Percentiles rank a stretch among this genome's conserved stretches.
phyloP scores from a whole-genome alignment of 2,113 vertebrate genomes.

The Ptychochromis oligacanthus region DNA sequence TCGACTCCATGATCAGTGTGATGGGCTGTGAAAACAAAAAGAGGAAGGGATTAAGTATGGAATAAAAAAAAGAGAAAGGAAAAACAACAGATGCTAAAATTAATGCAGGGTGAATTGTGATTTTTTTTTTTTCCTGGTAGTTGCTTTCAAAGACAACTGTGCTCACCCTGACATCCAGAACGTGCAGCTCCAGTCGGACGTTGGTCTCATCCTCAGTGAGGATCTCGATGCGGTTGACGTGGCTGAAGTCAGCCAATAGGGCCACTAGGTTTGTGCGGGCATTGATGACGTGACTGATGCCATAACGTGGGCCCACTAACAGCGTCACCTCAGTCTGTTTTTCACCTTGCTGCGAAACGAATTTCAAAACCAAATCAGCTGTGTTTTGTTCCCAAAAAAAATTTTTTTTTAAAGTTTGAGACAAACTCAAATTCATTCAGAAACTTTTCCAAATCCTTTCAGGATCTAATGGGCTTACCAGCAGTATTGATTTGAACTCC shows the following conservation, averaged over 20 bases:
- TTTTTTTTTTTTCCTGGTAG: neutral
- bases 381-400: neutral
- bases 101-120: neutral
- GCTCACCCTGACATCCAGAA: slow-evolving; percentile 92
- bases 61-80: neutral
- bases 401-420: neutral
- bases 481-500: slow-evolving; percentile 91
- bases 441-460: neutral
- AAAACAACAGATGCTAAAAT: neutral
- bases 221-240: slow-evolving; percentile 97
- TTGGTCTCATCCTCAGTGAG: slow-evolving; percentile 91
- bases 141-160: neutral
- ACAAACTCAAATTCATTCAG: neutral
- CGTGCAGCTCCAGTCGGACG: slow-evolving; percentile 93
- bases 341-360: slow-evolving; percentile 86
- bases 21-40: slow-evolving; percentile 84
- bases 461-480: slow-evolving; percentile 81
- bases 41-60: neutral
- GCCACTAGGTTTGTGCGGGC: slow-evolving; percentile 95
- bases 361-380: neutral
- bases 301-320: slow-evolving; percentile 92
- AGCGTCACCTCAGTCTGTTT: slow-evolving; percentile 93
- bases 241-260: slow-evolving; percentile 96
- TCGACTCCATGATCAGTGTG: slow-evolving; percentile 95
- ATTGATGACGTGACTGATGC: slow-evolving; percentile 97